These are phyloP conservation scores for Rhopalosiphum maidis DNA, from an alignment of 1,140 invertebrate genomes.

Conservation along the genomic window DNA sequence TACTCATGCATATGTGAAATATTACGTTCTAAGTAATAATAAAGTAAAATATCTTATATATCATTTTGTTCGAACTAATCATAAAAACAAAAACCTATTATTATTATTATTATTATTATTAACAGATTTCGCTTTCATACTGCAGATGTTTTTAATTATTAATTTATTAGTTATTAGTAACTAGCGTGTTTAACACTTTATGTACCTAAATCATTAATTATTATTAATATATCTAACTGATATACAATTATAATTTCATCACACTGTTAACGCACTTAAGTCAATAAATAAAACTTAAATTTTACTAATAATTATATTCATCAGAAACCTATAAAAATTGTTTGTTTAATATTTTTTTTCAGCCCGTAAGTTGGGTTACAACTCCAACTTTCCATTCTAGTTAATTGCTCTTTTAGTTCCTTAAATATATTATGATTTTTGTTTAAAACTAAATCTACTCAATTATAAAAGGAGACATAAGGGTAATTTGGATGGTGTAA, in stretches of 20 bases:
- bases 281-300: neutral
- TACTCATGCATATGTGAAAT: too few species aligned
- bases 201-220: neutral
- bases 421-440: too few species aligned
- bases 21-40: neutral
- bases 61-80: neutral
- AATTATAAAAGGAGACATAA: neutral
- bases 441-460: neutral
- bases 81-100: neutral
- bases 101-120: too few species aligned
- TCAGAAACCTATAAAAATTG: neutral
- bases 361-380: too few species aligned
- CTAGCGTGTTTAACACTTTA: neutral
- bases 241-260: too few species aligned
- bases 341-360: neutral
- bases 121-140: neutral
- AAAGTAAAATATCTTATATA: neutral
- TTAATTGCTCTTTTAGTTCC: neutral
- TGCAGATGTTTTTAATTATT: neutral
- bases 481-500: neutral
- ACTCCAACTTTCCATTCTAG: neutral
- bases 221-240: neutral
- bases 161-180: neutral
- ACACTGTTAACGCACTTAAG: neutral
- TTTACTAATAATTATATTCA: neutral